phyloP scores from a whole-genome alignment of 2,888 invertebrate species.

The Scaptomyza polygonia region DNA sequence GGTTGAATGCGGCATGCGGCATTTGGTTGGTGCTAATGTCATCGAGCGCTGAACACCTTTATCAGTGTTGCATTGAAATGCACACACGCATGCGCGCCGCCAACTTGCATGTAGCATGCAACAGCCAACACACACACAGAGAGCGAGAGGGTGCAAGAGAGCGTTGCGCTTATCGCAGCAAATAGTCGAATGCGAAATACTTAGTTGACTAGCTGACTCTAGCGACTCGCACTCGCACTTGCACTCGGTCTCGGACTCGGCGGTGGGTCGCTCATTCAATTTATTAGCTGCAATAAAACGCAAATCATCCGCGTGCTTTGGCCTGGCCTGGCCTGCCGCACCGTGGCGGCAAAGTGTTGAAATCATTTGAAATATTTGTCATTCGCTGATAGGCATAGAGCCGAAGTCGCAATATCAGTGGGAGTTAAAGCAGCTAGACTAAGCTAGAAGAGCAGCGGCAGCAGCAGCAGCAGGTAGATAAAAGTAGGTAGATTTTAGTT shows the following conservation, averaged over 20 bases:
- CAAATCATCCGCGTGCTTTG: conserved; percentile 63
- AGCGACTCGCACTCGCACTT: conserved; percentile 1
- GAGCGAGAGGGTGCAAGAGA: neutral
- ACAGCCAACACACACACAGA: conserved; percentile 24
- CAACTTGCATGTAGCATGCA: conserved; percentile 64
- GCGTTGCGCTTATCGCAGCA: conserved; percentile 63
- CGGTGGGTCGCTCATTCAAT: conserved; percentile 77
- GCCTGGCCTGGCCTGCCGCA: conserved; percentile 1
- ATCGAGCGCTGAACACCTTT: conserved; percentile 81
- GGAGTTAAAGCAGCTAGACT: conserved; percentile 18
- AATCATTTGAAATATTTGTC: conserved; percentile 82
- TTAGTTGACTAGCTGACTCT: conserved; percentile 20
- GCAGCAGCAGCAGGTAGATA: conserved; percentile 12
- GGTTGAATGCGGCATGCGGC: conserved; percentile 68
- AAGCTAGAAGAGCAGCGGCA: no score
- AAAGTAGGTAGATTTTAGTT: neutral
- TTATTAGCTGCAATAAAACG: conserved; percentile 81
- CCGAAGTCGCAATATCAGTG: neutral
- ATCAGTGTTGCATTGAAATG: conserved; percentile 81
- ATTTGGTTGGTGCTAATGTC: conserved; percentile 81
- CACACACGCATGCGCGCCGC: conserved; percentile 73
- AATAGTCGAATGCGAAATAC: conserved; percentile 67
- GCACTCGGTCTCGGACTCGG: conserved; percentile 28
- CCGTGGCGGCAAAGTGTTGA: conserved; percentile 74
- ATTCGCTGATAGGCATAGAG: conserved; percentile 65